Conservation (phyloP, 2,888 invertebrate species). For the Caenorhabditis imperialis region DNA sequence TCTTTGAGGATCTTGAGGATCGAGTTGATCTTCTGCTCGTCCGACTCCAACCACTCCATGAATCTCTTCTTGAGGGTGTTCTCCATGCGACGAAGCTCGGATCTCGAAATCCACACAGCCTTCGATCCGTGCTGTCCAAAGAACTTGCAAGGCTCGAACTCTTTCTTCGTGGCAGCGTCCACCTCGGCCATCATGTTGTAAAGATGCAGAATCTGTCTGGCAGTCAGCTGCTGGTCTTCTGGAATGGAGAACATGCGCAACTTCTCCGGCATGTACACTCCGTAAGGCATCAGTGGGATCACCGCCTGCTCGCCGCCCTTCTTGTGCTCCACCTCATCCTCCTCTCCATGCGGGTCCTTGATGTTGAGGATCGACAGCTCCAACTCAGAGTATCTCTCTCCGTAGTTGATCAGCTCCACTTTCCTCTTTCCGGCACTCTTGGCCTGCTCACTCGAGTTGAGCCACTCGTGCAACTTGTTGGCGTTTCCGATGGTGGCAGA, state of each 20-base stretch:
- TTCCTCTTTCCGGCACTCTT: conserved; percentile 68
- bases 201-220: conserved; percentile 73
- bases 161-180: conserved; percentile 66
- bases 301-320: conserved; percentile 26
- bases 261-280: conserved; percentile 77
- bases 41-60: conserved; percentile 73
- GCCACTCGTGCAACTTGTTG: conserved; percentile 72
- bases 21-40: conserved; percentile 68
- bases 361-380: conserved; percentile 74
- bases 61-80: conserved; percentile 72
- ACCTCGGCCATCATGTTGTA: conserved; percentile 72
- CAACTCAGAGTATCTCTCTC: conserved; percentile 76
- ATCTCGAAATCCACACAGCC: conserved; percentile 72
- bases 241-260: conserved; percentile 76
- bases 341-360: conserved; percentile 53
- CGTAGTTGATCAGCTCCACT: conserved; percentile 70
- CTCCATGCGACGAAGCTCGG: conserved; percentile 68
- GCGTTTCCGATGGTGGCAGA: conserved; percentile 77
- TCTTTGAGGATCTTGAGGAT: conserved; percentile 53
- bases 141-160: conserved; percentile 73
- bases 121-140: conserved; percentile 65
- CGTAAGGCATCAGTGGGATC: conserved; percentile 73
- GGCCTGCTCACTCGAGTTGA: conserved; percentile 66
- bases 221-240: conserved; percentile 76
- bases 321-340: conserved; percentile 33